phyloP scores from a whole-genome alignment of 2,113 vertebrate genomes.

The Daphoenositta chrysoptera region DNA sequence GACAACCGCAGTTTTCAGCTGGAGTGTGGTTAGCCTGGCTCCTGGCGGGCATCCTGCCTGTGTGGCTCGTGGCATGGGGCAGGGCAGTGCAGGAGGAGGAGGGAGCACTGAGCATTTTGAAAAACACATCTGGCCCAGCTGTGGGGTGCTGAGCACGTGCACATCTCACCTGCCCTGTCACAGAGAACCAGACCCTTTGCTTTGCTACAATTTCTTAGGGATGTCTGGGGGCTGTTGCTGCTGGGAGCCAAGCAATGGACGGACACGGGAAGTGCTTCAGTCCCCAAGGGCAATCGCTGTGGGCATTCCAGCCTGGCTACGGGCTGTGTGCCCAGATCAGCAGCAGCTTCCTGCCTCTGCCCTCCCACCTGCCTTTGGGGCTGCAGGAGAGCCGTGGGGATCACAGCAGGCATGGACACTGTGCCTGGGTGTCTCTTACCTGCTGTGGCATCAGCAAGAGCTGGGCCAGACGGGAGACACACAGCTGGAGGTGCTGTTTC shows the following conservation, averaged over 20 bases:
- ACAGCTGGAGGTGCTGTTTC: not conserved
- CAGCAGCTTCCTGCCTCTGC: not conserved
- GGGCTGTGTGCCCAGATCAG: not conserved
- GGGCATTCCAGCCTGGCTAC: not conserved
- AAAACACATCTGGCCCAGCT: not conserved
- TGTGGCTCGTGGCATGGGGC: accelerated
- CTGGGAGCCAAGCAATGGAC: not conserved
- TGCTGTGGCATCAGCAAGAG: not conserved
- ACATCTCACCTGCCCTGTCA: not conserved
- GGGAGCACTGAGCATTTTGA: not conserved
- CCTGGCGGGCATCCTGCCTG: not conserved
- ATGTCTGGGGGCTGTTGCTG: not conserved
- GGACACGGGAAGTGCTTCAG: not conserved
- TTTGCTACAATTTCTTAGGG: not conserved
- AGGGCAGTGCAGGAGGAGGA: not conserved
- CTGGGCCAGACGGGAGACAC: not conserved
- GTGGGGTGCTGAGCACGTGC: not conserved
- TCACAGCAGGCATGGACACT: not conserved
- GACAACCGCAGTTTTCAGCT: not conserved
- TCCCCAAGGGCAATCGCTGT: not conserved
- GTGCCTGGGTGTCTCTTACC: not conserved
- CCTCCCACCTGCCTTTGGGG: not conserved
- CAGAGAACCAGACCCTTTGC: not conserved
- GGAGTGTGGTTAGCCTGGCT: not conserved
- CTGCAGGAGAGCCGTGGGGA: not conserved